These are phyloP conservation scores for Nemapogon koenigi DNA, from an alignment of 2,888 invertebrate genomes.

Conservation along the genomic window DNA sequence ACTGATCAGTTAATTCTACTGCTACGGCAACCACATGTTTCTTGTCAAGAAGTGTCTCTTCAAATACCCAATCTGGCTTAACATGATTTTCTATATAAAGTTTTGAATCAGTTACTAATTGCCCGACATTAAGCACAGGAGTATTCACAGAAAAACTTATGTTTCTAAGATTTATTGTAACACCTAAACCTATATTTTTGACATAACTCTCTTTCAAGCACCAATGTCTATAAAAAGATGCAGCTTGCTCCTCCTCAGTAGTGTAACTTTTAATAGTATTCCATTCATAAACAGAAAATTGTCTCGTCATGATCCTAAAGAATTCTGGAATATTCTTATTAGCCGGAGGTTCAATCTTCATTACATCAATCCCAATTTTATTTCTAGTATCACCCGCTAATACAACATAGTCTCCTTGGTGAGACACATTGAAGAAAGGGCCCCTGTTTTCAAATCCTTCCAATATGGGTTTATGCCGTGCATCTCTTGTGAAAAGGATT, in stretches of 20 bases:
- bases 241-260: conserved; percentile 70
- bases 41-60: conserved; percentile 80
- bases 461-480: conserved; percentile 74
- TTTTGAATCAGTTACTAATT: conserved; percentile 67
- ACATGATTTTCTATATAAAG: conserved; percentile 67
- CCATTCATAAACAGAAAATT: conserved; percentile 87
- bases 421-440: conserved; percentile 87
- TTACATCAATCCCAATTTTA: conserved; percentile 83
- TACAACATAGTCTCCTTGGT: conserved; percentile 87
- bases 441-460: conserved; percentile 31
- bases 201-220: conserved; percentile 94
- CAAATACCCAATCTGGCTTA: conserved; percentile 76
- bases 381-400: conserved; percentile 71
- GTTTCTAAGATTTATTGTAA: conserved; percentile 76
- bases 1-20: conserved; percentile 32
- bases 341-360: conserved; percentile 81
- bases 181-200: conserved; percentile 88
- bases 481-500: conserved; percentile 71
- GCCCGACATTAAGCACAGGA: conserved; percentile 40
- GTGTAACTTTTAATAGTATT: conserved; percentile 64
- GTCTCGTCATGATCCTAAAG: conserved; percentile 86
- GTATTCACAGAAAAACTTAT: conserved; percentile 77
- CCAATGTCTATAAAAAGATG: conserved; percentile 89
- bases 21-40: conserved; percentile 84
- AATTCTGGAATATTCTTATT: conserved; percentile 78